phyloP scores from a whole-genome alignment of 2,888 invertebrate genomes.

The Sinhomidia bicolor region DNA sequence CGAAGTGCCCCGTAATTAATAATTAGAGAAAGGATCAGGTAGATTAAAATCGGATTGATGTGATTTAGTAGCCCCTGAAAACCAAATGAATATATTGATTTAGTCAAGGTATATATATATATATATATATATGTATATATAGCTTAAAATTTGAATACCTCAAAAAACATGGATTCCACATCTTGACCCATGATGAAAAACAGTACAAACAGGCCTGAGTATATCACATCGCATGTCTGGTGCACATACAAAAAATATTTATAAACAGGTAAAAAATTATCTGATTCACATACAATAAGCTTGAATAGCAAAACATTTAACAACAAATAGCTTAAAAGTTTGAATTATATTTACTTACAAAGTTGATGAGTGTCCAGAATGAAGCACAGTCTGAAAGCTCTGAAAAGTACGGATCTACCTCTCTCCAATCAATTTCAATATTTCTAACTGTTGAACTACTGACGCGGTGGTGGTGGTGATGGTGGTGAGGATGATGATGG shows the following conservation, averaged over 20 bases:
- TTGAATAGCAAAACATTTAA: background rate
- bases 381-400: slow-evolving; percentile 72
- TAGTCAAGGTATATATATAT: no score
- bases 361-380: slow-evolving; percentile 70
- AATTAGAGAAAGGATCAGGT: slow-evolving; percentile 67
- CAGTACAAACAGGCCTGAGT: slow-evolving; percentile 65
- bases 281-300: background rate
- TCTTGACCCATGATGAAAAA: slow-evolving; percentile 68
- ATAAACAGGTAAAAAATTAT: background rate
- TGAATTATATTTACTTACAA: slow-evolving; percentile 60
- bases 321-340: no score
- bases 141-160: slow-evolving; percentile 50
- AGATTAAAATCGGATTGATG: slow-evolving; percentile 67
- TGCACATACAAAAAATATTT: slow-evolving; percentile 6
- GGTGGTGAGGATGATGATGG: background rate
- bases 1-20: slow-evolving; percentile 67
- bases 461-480: slow-evolving; percentile 6
- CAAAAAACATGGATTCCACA: slow-evolving; percentile 70
- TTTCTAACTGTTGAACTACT: slow-evolving; percentile 48
- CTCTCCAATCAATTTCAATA: slow-evolving; percentile 72
- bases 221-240: slow-evolving; percentile 70
- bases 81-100: background rate
- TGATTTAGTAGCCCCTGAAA: slow-evolving; percentile 62
- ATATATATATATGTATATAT: no score
- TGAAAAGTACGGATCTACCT: slow-evolving; percentile 70